A percentile compares a stretch with the other conserved stretches of the same genome.
phyloP scores from a whole-genome alignment of 2,113 vertebrate species.

The Erythrocercus mccallii region DNA sequence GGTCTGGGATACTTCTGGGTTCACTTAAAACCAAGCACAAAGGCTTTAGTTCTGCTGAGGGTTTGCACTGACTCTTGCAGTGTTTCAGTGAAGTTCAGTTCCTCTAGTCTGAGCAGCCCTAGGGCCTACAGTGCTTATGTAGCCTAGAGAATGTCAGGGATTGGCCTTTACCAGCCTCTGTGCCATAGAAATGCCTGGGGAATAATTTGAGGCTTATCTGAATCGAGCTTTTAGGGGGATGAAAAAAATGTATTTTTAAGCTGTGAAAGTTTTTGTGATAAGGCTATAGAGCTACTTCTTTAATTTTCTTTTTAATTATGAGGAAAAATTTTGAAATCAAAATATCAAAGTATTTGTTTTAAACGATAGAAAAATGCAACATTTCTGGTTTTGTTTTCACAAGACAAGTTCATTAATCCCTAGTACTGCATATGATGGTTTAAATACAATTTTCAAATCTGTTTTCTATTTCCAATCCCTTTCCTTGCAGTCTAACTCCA shows the following conservation, averaged over 20 bases:
- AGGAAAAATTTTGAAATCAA: not conserved
- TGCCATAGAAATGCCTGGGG: not conserved
- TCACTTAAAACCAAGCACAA: not conserved
- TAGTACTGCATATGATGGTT: not conserved
- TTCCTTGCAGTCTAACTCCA: not conserved
- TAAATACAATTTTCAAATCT: not conserved
- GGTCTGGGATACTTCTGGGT: not conserved
- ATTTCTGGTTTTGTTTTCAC: not conserved
- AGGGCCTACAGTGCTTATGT: not conserved
- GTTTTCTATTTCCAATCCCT: not conserved
- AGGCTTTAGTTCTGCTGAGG: not conserved
- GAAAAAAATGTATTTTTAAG: slow-evolving; percentile 2
- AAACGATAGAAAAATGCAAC: not conserved
- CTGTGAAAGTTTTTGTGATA: slow-evolving; percentile 22
- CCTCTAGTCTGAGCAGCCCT: not conserved
- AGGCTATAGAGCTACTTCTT: not conserved
- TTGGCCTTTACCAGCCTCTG: not conserved
- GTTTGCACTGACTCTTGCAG: not conserved
- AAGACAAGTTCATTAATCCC: not conserved
- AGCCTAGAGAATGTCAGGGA: not conserved
- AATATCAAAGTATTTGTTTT: not conserved
- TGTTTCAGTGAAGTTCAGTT: not conserved
- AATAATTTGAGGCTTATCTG: not conserved
- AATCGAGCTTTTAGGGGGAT: not conserved
- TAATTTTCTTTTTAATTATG: not conserved